Conservation (phyloP, 2,113 vertebrate genomes). For the Myiozetetes cayanensis region DNA sequence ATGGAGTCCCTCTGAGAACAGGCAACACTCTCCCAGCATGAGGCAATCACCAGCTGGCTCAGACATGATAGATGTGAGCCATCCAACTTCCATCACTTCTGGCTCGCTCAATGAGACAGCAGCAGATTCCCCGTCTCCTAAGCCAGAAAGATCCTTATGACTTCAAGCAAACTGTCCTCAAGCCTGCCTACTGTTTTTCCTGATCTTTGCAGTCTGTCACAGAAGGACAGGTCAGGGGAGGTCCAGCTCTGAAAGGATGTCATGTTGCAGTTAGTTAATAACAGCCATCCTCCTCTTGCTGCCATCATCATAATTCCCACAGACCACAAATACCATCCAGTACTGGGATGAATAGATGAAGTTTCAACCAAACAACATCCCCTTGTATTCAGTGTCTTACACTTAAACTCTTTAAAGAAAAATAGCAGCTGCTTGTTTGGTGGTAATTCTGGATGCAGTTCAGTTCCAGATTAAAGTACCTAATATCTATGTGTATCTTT, state of each 20-base stretch:
- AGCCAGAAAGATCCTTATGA: conserved; percentile 12
- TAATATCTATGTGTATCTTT: not conserved
- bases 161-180: conserved; percentile 18
- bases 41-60: conserved; percentile 33
- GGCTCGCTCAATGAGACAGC: not conserved
- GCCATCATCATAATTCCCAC: not conserved
- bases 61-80: not conserved
- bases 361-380: not conserved
- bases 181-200: not conserved
- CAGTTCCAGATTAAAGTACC: not conserved
- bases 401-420: not conserved
- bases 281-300: not conserved
- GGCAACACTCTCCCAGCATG: not conserved
- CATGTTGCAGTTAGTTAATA: not conserved
- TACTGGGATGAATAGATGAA: not conserved
- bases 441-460: not conserved
- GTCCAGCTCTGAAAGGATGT: not conserved
- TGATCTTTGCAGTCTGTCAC: not conserved
- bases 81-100: not conserved
- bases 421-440: not conserved
- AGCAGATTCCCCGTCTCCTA: not conserved
- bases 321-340: not conserved
- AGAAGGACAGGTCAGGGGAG: not conserved
- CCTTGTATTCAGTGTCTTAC: not conserved
- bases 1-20: not conserved